A percentile compares a stretch with the other conserved stretches of the same genome.
Conservation (phyloP, 1,140 invertebrate species). For the Hestina assimilis region DNA sequence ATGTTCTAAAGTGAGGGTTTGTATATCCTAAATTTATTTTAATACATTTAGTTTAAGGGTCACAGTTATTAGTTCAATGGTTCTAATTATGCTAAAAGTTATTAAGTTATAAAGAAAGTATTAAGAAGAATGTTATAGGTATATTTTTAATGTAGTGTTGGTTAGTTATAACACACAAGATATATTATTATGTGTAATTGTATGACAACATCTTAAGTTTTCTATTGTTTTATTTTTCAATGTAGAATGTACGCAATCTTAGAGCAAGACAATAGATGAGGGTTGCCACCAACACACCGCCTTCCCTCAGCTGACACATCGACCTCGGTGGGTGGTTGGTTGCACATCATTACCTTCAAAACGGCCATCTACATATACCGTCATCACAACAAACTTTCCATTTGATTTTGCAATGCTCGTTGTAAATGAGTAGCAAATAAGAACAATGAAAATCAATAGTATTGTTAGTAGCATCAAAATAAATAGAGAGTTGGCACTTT, state of each 20-base stretch:
- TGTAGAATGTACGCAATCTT: constrained; percentile 34
- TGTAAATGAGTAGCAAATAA: constrained; percentile 58
- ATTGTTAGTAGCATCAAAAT: constrained; percentile 61
- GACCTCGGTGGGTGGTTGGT: constrained; percentile 56
- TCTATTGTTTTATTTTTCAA: constrained; percentile 11
- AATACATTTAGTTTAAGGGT: too few species aligned
- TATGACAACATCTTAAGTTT: neutral
- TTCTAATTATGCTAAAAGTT: too few species aligned
- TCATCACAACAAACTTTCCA: constrained; percentile 61
- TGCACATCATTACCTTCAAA: constrained; percentile 65
- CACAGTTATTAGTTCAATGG: too few species aligned
- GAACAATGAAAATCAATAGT: constrained; percentile 60
- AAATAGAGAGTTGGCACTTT: constrained; percentile 66
- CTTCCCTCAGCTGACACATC: constrained; percentile 40
- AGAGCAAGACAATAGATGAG: constrained; percentile 50
- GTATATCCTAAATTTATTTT: too few species aligned
- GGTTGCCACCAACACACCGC: constrained; percentile 52
- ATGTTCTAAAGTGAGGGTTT: too few species aligned
- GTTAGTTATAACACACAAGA: too few species aligned
- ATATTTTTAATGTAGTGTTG: too few species aligned
- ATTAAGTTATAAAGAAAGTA: too few species aligned
- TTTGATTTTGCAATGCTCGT: constrained; percentile 57
- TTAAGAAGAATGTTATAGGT: too few species aligned
- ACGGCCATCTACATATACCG: constrained; percentile 48
- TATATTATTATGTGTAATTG: too few species aligned